Evolutionary conservation across 2,888 invertebrate species (phyloP), one percentile per base, ranked within the genome.

Genomic region (Unio delphinus): DNA sequence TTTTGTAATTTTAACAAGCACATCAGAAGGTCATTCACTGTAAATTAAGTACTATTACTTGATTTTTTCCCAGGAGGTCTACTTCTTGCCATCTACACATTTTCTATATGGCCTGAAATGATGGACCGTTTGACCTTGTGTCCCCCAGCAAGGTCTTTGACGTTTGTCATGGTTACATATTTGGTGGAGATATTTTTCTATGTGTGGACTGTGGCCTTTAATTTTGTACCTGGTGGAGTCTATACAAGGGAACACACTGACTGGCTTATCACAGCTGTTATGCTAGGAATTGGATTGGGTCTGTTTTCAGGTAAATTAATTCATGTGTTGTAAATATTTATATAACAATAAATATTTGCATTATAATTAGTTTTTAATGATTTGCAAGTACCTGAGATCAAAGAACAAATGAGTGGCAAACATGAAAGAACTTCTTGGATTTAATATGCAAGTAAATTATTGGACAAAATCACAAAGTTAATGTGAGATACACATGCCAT

Each of bases 201-300:
- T 58, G 90, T 90, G 55, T 90, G 90, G 90, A 90, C 90, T 0
- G 87, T 89, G 61, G 90, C 90, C 1, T 90, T 87, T 76, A 90
- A 90, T 79, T 90, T 90, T 84, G 90, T 90, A 20, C 90, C 90
- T 15, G 89, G 89, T 5, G 90, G 90, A 7, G 87, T 81, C 23
- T 90, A 89, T 75, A 90, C 90, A 3, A 76, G 90, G 54, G 90
- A 90, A 75, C 86, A 83, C 70, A 89, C 89, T 3, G 88, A 87
- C 61, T 84, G 80, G 70, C 84, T 90, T 30, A 80, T 90, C n/a
- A 80, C 73, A 20, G 72, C 79, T 34, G 81, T 88, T 17, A 81
- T 85, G 74, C n/a, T 83, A 7, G 73, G 80, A 6, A 80, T 88
- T 28, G 76, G 82, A 30, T 45, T 85, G 34, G 86, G 83, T 65